These are phyloP conservation scores for Percopsis omiscomaycus DNA, from an alignment of 2,797 vertebrate species.

Conservation along the genomic window DNA sequence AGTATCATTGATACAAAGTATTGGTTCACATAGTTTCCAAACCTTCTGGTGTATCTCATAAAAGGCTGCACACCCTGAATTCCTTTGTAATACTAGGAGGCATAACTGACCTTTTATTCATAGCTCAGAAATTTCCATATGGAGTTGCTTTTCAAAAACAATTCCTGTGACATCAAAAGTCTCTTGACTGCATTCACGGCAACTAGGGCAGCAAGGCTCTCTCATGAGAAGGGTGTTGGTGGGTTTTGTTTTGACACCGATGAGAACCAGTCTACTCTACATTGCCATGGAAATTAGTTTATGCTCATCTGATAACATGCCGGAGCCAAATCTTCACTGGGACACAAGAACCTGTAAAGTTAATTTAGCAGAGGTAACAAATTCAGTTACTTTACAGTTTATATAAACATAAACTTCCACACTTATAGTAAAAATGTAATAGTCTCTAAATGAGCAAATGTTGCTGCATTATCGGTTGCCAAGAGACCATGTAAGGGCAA, in stretches of 20 bases:
- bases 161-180: constrained; percentile 3
- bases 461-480: constrained; percentile 34
- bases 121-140: neutral
- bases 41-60: neutral
- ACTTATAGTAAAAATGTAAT: neutral
- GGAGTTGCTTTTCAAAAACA: constrained; percentile 2
- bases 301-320: constrained; percentile 2
- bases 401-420: constrained; percentile 2
- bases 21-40: constrained; percentile 1
- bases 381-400: neutral
- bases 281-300: constrained; percentile 1
- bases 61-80: neutral
- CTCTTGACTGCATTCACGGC: constrained; percentile 20
- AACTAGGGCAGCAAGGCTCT: neutral
- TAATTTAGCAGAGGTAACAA: constrained; percentile 14
- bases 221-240: neutral
- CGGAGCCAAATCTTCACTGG: constrained; percentile 4
- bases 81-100: constrained; percentile 2
- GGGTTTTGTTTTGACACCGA: neutral
- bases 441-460: constrained; percentile 1
- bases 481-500: constrained; percentile 40
- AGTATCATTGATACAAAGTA: too few relatives aligned
- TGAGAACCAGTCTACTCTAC: constrained; percentile 9
- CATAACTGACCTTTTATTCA: neutral
- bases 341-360: constrained; percentile 34